A percentile compares a stretch with the other conserved stretches of the same genome.
Conservation (phyloP, 2,888 invertebrate genomes). For the Willowsia nigromaculata region DNA sequence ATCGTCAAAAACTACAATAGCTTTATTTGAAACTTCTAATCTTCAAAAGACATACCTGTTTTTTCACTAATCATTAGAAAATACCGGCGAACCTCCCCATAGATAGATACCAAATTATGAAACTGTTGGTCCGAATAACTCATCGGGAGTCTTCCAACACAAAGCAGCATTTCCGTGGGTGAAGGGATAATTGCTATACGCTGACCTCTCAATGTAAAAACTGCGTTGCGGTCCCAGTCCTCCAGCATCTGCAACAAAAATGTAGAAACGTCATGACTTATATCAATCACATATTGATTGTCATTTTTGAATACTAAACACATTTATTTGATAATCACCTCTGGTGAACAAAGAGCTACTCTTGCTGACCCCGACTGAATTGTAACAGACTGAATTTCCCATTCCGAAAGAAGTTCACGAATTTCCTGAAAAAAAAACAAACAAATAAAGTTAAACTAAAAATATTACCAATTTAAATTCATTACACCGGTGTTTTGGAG, state of each 20-base stretch:
- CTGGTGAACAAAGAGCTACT: constrained; percentile 80
- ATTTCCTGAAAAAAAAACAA: constrained; percentile 79
- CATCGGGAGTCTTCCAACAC: constrained; percentile 82
- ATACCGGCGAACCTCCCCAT: constrained; percentile 81
- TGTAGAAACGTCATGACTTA: neutral
- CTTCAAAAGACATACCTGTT: constrained; percentile 80
- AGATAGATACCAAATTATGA: constrained; percentile 80
- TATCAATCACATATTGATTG: neutral
- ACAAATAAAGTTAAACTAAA: no score
- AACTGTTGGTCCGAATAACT: constrained; percentile 81
- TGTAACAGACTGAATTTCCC: constrained; percentile 80
- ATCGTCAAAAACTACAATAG: neutral
- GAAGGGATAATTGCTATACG: constrained; percentile 81
- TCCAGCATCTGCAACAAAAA: constrained; percentile 79
- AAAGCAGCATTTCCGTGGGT: constrained; percentile 81
- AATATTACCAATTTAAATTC: no score
- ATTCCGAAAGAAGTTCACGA: constrained; percentile 80
- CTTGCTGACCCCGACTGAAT: constrained; percentile 80
- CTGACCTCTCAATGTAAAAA: constrained; percentile 80
- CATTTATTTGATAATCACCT: constrained; percentile 76
- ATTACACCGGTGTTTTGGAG: no score
- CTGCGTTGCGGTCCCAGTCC: constrained; percentile 80
- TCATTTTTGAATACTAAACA: neutral
- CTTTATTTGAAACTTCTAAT: no score
- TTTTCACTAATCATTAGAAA: constrained; percentile 82